These are phyloP conservation scores for Isurus oxyrinchus DNA, from an alignment of 2,113 vertebrate genomes.

Conservation along the genomic window DNA sequence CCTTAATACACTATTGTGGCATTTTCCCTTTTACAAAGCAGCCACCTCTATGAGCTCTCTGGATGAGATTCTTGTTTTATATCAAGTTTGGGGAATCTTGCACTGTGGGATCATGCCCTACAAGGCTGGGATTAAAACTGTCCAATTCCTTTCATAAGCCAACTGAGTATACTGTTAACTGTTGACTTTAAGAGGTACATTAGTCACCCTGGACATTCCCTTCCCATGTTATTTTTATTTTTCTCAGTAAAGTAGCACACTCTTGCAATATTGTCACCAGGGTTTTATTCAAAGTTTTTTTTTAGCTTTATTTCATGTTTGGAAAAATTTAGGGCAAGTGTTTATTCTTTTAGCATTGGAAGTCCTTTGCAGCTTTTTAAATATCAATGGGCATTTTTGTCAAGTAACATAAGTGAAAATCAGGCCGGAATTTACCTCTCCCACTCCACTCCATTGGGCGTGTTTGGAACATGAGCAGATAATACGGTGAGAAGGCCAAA, in stretches of 20 bases:
- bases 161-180: not conserved
- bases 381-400: not conserved
- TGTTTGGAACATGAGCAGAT: too few species aligned
- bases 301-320: not conserved
- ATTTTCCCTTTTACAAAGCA: not conserved
- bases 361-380: not conserved
- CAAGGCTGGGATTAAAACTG: not conserved
- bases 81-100: not conserved
- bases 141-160: not conserved
- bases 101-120: not conserved
- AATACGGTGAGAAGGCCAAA: too few species aligned
- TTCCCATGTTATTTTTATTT: not conserved
- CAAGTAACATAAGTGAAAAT: not conserved
- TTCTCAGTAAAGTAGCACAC: slow-evolving; percentile 3
- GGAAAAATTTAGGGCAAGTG: not conserved
- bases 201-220: not conserved
- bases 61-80: not conserved
- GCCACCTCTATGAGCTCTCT: not conserved
- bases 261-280: not conserved
- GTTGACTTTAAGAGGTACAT: not conserved
- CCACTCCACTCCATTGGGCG: too few species aligned
- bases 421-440: not conserved
- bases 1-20: not conserved
- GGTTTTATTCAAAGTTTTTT: not conserved
- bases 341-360: not conserved